Percentiles rank a stretch among this genome's conserved stretches.
Conservation (phyloP, 2,113 vertebrate genomes). For the Engraulis encrasicolus region DNA sequence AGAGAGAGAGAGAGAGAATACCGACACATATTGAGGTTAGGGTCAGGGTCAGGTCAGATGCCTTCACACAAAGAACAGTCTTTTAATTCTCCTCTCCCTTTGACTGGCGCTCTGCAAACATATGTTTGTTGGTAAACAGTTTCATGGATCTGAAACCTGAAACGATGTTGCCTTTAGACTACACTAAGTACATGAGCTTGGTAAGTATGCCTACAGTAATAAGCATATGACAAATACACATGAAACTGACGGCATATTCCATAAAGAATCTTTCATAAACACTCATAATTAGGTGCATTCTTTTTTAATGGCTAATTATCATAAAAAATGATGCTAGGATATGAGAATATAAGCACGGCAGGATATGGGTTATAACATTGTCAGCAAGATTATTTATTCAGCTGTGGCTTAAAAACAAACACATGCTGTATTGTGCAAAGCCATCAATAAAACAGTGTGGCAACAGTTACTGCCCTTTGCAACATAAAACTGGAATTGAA, state of each 20-base stretch:
- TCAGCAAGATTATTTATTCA: background rate
- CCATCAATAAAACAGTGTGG: background rate
- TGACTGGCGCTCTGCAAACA: background rate
- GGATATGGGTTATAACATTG: background rate
- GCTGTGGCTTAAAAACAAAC: background rate
- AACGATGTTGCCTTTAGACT: background rate
- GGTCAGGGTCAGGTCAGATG: slow-evolving; percentile 26
- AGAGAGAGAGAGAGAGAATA: background rate
- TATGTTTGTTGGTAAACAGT: background rate
- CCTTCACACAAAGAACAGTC: background rate
- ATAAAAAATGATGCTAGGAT: too few species aligned
- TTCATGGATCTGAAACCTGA: background rate
- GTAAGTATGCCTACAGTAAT: too few species aligned
- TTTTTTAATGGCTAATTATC: too few species aligned
- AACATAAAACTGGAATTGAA: background rate
- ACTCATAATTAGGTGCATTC: background rate
- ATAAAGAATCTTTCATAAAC: background rate
- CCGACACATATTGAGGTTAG: background rate
- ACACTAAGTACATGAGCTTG: background rate
- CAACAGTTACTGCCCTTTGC: background rate
- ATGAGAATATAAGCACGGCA: too few species aligned
- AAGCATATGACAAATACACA: too few species aligned
- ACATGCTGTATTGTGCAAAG: background rate
- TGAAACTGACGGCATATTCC: too few species aligned
- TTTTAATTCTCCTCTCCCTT: background rate